Base-by-base conservation (phyloP, 2,113 vertebrate species). In the Regulus satrapa region DNA sequence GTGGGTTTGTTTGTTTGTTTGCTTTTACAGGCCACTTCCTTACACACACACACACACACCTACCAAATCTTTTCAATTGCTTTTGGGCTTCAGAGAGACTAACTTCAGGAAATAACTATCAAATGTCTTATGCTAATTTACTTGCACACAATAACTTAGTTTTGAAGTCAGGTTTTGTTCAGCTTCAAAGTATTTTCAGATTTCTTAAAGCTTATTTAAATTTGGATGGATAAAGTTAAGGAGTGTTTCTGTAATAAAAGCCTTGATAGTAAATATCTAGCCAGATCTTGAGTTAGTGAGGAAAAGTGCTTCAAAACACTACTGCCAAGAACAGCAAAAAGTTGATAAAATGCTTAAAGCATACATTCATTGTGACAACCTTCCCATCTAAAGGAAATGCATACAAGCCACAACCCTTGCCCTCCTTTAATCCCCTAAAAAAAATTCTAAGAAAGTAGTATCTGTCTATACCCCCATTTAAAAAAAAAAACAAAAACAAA, bases 1-100 rank as follows among this genome's bases (percentile, higher is more conserved):
- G 74, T 82, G 78, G 63, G 68, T 73, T 93, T 85, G 58, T 82
- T 96, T 96, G 73, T 45, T 96, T 94, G 69, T 46, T 93, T 94
- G n/a, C n/a, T 93, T 6, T 79, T 18, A 85, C 18, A 80, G 54
- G 73, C n/a, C 59, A 85, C 46, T 95, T 94, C 92, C 88, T 90
- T 46, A 92, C 1, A 8, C 34, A 52, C 21, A 92, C 1, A 8
- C 34, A 52, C 21, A 41, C 41, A 82, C n/a, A 76, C 43, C 62
- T 92, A 89, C 23, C 38, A 92, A 75, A 73, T 81, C 20, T 93
- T 94, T 64, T 82, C 45, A 87, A 79, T 79, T 73, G 49, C 88
- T 93, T 91, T 62, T 73, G 54, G 63, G 52, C 18, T 89, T 90
- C 71, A 92, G 66, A 73, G 40, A 89, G n/a, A 89, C 21, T 41